These are phyloP conservation scores for Centrocercus urophasianus DNA, from an alignment of 2,113 vertebrate species.

Conservation along the genomic window DNA sequence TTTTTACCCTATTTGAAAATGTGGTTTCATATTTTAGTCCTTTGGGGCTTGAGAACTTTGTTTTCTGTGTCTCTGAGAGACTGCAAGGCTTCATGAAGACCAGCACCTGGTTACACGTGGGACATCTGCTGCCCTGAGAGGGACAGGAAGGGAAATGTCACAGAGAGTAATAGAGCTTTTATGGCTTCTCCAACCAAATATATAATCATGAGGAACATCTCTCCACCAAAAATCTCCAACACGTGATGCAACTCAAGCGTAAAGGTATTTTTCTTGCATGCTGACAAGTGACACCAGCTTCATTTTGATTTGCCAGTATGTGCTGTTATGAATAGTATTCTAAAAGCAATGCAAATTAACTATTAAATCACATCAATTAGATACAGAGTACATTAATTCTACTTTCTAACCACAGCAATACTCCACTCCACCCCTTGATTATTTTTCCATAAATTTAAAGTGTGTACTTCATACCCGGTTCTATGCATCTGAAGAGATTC, in stretches of 20 bases:
- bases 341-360: background rate
- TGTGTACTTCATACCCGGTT: background rate
- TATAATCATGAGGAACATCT: background rate
- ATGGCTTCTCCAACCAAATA: background rate
- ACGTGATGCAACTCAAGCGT: background rate
- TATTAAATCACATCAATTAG: background rate
- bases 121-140: background rate
- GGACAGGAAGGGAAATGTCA: background rate
- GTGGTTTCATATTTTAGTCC: conserved; percentile 7
- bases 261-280: background rate
- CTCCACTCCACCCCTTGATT: background rate
- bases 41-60: conserved; percentile 17
- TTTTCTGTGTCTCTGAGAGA: background rate
- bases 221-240: background rate
- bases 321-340: background rate
- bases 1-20: conserved; percentile 13
- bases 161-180: background rate
- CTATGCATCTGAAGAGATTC: background rate
- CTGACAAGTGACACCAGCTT: background rate
- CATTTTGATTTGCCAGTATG: background rate
- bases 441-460: background rate
- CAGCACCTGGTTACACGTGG: background rate
- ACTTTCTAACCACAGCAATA: background rate
- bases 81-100: rapidly evolving
- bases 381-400: background rate